Evolutionary conservation across 2,888 invertebrate species (phyloP).

Genomic region (Plutella xylostella): DNA sequence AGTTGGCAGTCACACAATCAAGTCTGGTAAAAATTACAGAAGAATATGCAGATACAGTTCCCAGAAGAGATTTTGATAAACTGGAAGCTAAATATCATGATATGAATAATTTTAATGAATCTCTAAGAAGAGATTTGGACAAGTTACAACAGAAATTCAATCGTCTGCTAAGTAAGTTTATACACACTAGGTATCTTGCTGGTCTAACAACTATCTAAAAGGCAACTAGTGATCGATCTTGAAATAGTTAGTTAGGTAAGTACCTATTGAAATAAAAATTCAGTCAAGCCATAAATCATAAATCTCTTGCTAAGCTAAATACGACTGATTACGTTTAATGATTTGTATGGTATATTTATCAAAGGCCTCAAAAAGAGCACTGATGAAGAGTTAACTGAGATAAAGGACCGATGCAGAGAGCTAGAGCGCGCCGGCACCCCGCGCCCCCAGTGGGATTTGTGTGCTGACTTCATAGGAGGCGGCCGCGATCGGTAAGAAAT

Average conservation of each 20-base stretch:
- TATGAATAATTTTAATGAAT: constrained; percentile 26
- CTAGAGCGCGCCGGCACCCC: constrained; percentile 60
- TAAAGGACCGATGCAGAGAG: constrained; percentile 51
- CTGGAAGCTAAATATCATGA: constrained; percentile 36
- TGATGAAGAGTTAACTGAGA: constrained; percentile 48
- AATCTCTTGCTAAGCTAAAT: too few species aligned
- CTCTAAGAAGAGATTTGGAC: constrained; percentile 27
- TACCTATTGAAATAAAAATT: too few species aligned
- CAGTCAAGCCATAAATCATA: too few species aligned
- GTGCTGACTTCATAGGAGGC: constrained; percentile 61
- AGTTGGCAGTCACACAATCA: constrained; percentile 42
- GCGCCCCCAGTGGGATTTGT: constrained; percentile 59
- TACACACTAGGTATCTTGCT: too few species aligned
- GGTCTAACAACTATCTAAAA: too few species aligned
- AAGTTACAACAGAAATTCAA: constrained; percentile 33
- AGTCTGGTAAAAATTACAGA: constrained; percentile 47
- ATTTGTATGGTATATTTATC: too few species aligned
- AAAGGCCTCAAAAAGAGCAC: constrained; percentile 36
- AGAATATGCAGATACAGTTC: constrained; percentile 55
- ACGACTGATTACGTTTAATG: too few species aligned
- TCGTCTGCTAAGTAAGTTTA: constrained; percentile 28
- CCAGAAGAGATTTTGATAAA: constrained; percentile 45
- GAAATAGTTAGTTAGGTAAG: too few species aligned
- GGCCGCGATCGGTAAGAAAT: constrained; percentile 44
- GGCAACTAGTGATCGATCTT: too few species aligned